These are phyloP conservation scores for Osmerus eperlanus DNA, from an alignment of 2,113 vertebrate species.

Conservation along the genomic window DNA sequence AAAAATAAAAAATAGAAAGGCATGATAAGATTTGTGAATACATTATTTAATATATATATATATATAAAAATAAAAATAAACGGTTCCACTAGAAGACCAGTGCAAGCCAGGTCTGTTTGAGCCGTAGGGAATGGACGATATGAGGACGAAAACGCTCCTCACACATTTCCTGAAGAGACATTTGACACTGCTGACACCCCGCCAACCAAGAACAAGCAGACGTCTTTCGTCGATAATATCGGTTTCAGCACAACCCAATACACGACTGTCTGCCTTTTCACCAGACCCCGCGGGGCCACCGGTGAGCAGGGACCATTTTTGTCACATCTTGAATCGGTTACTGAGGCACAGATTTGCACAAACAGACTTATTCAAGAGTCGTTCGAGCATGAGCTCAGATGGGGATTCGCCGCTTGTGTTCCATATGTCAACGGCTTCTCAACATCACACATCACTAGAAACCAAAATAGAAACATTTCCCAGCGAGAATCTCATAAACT, in stretches of 20 bases:
- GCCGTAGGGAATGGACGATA: too few species aligned
- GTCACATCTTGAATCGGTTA: background rate
- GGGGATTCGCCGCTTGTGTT: background rate
- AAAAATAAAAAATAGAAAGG: too few species aligned
- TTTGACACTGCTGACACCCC: background rate
- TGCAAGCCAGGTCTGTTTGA: too few species aligned
- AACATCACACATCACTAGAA: background rate
- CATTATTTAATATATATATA: too few species aligned
- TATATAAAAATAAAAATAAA: too few species aligned
- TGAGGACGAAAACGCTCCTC: background rate
- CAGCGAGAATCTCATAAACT: background rate
- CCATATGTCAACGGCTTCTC: background rate
- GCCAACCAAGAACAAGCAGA: conserved; percentile 2
- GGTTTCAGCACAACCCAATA: conserved; percentile 30
- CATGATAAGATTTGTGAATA: too few species aligned
- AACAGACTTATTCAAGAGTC: background rate
- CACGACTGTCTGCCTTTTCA: background rate
- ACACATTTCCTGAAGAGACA: background rate
- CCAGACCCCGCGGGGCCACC: background rate
- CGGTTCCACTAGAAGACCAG: too few species aligned
- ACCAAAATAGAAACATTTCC: background rate
- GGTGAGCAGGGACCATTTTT: background rate
- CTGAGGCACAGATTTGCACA: background rate
- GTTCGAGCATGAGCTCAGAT: background rate
- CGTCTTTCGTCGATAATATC: conserved; percentile 27